phyloP scores from a whole-genome alignment of 2,888 invertebrate genomes.

The Drosophila kambysellisi region DNA sequence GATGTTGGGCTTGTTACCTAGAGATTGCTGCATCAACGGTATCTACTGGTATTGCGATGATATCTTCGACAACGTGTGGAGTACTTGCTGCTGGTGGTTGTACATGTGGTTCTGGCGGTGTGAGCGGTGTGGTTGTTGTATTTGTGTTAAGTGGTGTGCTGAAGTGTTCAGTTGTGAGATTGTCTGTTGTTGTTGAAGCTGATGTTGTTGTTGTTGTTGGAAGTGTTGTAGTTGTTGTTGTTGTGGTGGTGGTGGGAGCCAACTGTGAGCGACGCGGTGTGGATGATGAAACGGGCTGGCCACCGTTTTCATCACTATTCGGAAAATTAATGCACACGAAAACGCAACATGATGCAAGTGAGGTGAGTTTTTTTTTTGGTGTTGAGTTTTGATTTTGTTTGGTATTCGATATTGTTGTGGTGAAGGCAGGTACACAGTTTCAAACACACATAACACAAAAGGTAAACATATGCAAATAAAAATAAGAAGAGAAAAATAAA shows the following conservation, averaged over 20 bases:
- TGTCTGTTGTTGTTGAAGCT: slow-evolving; percentile 56
- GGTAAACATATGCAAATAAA: slow-evolving; percentile 76
- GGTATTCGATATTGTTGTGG: slow-evolving; percentile 43
- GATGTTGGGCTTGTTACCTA: slow-evolving; percentile 75
- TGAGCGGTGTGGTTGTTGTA: slow-evolving; percentile 78
- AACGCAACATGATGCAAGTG: slow-evolving; percentile 50
- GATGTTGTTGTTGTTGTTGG: slow-evolving; percentile 50
- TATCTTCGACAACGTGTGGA: slow-evolving; percentile 69
- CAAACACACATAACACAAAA: slow-evolving; percentile 77
- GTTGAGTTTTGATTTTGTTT: slow-evolving; percentile 1
- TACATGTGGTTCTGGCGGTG: slow-evolving; percentile 70
- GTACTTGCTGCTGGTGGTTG: slow-evolving; percentile 77
- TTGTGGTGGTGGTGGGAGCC: slow-evolving; percentile 52
- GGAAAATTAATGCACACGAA: slow-evolving; percentile 42
- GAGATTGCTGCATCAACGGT: slow-evolving; percentile 77
- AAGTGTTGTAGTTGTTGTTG: slow-evolving; percentile 22
- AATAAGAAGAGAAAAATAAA: slow-evolving; percentile 37
- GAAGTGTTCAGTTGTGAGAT: slow-evolving; percentile 60
- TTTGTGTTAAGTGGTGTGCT: slow-evolving; percentile 71
- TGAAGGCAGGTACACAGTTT: slow-evolving; percentile 74
- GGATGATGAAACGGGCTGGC: slow-evolving; percentile 68
- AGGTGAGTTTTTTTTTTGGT: slow-evolving; percentile 30
- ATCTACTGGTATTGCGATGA: slow-evolving; percentile 82
- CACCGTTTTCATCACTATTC: slow-evolving; percentile 77
- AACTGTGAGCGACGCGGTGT: slow-evolving; percentile 73